Evolutionary conservation across 2,888 invertebrate genomes (phyloP).

Genomic region (Epicampocera succincta): DNA sequence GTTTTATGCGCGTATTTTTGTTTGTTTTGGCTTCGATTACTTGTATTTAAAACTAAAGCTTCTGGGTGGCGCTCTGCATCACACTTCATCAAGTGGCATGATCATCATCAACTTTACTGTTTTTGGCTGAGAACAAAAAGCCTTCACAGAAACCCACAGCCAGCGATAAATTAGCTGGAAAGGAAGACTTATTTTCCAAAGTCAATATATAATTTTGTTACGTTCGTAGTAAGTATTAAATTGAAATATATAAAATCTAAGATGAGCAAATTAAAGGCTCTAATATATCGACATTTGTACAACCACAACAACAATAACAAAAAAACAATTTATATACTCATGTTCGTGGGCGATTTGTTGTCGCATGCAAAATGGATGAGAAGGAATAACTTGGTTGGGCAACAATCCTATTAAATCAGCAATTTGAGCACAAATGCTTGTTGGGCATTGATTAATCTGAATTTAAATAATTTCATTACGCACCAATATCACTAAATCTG

Average conservation of each 20-base stretch:
- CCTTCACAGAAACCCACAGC: not conserved
- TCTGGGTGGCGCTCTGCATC: conserved; percentile 79
- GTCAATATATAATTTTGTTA: conserved; percentile 40
- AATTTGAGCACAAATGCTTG: no score
- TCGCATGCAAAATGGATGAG: not conserved
- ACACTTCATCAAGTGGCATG: conserved; percentile 72
- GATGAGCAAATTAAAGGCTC: not conserved
- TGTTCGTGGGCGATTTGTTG: not conserved
- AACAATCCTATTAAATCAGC: no score
- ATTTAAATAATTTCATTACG: no score
- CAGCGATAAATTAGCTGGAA: conserved; percentile 6
- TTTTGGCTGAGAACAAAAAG: conserved; percentile 14
- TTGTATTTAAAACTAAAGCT: conserved; percentile 75
- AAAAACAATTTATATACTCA: not conserved
- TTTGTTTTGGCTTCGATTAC: conserved; percentile 58
- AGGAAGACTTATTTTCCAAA: conserved; percentile 12
- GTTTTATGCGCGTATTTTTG: conserved; percentile 17
- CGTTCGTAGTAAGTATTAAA: not conserved
- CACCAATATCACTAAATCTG: no score
- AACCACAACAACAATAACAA: not conserved
- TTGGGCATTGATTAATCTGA: no score
- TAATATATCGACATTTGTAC: no score
- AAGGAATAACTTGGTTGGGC: no score
- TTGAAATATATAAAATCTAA: not conserved
- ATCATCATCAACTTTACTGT: conserved; percentile 51